phyloP scores from a whole-genome alignment of 2,113 vertebrate species.

The Calyptomena viridis region DNA sequence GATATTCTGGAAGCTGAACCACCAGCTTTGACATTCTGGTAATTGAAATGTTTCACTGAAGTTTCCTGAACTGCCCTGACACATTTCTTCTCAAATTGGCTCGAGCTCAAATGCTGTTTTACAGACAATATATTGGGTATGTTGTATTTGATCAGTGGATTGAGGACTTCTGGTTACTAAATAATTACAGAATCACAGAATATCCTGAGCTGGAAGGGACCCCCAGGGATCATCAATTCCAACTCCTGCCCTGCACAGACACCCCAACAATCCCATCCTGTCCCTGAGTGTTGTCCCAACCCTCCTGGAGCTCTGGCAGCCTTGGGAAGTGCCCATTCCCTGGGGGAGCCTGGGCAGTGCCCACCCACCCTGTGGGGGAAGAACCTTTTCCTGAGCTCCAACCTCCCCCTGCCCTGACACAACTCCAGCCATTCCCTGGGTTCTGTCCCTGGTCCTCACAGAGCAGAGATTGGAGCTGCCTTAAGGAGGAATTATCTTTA shows the following conservation, averaged over 20 bases:
- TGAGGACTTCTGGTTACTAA: background rate
- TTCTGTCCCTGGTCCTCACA: background rate
- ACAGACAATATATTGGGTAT: background rate
- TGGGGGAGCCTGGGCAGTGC: background rate
- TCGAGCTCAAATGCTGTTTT: background rate
- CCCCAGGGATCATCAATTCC: no score
- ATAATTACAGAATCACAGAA: background rate
- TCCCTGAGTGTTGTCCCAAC: background rate
- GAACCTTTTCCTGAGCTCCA: background rate
- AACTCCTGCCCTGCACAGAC: accelerated
- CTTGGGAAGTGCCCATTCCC: background rate
- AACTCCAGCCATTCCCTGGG: background rate
- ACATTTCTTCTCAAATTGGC: slow-evolving; percentile 38
- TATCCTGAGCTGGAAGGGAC: background rate
- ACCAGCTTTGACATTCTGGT: slow-evolving; percentile 33
- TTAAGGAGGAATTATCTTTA: background rate
- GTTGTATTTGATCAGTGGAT: background rate
- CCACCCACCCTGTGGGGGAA: background rate
- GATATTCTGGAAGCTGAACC: slow-evolving; percentile 28
- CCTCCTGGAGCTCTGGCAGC: background rate
- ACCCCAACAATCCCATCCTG: background rate
- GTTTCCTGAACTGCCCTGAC: slow-evolving; percentile 50
- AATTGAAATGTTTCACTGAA: slow-evolving; percentile 54
- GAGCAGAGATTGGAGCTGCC: background rate
- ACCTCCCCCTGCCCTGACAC: accelerated